Conservation (phyloP, 2,113 vertebrate genomes). For the Rhinichthys klamathensis region DNA sequence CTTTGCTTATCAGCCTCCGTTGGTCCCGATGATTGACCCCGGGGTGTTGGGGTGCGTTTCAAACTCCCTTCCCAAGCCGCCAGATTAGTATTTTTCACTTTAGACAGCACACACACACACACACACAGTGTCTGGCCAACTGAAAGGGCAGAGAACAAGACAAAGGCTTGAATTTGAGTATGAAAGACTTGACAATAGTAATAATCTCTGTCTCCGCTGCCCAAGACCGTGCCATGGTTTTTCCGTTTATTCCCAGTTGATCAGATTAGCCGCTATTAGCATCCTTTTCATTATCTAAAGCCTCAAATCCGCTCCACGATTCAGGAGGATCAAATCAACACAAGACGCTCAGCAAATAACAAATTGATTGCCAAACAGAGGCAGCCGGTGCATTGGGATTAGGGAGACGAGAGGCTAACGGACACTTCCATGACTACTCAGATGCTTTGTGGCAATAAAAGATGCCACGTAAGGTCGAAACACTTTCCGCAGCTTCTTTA, state of each 20-base stretch:
- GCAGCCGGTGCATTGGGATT: constrained; percentile 16
- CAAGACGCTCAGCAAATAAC: constrained; percentile 25
- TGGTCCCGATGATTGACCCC: constrained; percentile 7
- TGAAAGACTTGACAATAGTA: constrained; percentile 6
- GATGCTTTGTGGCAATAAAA: neutral
- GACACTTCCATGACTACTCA: neutral
- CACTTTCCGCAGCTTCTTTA: neutral
- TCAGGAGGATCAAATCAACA: constrained; percentile 38
- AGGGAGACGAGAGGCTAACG: neutral
- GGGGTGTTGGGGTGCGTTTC: constrained; percentile 4
- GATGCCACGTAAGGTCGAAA: neutral
- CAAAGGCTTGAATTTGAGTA: neutral
- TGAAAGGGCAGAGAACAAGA: neutral
- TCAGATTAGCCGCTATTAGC: constrained; percentile 47
- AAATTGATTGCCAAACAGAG: constrained; percentile 7
- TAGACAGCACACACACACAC: constrained; percentile 6
- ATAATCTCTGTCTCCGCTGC: constrained; percentile 1
- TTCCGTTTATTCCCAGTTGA: neutral
- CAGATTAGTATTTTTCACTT: constrained; percentile 9
- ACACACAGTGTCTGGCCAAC: neutral
- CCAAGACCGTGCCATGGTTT: neutral
- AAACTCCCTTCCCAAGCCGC: neutral
- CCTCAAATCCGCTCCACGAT: constrained; percentile 16
- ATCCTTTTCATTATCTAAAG: constrained; percentile 44
- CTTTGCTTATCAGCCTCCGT: constrained; percentile 25